A percentile compares a stretch with the other conserved stretches of the same genome.
These are phyloP conservation scores for Bibio marci DNA, from an alignment of 2,888 invertebrate genomes.

Conservation along the genomic window DNA sequence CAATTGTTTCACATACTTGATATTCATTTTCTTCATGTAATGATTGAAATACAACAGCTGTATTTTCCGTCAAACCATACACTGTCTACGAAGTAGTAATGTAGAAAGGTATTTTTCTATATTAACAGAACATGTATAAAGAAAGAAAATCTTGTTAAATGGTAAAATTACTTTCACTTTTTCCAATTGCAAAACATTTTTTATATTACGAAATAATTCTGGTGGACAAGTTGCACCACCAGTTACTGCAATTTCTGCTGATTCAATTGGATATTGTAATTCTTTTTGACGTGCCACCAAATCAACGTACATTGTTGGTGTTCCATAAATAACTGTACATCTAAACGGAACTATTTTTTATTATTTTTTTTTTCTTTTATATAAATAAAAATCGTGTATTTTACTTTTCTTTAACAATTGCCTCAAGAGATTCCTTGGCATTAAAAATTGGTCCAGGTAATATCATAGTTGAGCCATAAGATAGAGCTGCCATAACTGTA, in stretches of 20 bases:
- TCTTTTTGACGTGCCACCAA: constrained; percentile 37
- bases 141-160: constrained; percentile 7
- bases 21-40: constrained; percentile 29
- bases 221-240: constrained; percentile 60
- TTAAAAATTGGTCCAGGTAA: constrained; percentile 39
- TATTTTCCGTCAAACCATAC: constrained; percentile 42
- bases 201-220: constrained; percentile 35
- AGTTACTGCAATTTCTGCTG: constrained; percentile 38
- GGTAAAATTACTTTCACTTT: constrained; percentile 31
- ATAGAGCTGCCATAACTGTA: constrained; percentile 37
- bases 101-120: neutral
- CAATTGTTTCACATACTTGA: constrained; percentile 33
- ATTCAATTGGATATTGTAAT: constrained; percentile 30
- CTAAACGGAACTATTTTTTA: too few relatives aligned
- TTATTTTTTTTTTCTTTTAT: too few relatives aligned
- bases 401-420: constrained; percentile 47
- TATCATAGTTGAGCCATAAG: constrained; percentile 42
- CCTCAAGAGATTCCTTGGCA: constrained; percentile 40
- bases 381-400: too few relatives aligned
- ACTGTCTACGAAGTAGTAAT: constrained; percentile 24
- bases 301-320: constrained; percentile 78
- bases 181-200: constrained; percentile 29
- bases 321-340: constrained; percentile 55
- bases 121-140: neutral
- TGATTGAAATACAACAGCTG: constrained; percentile 36